Evolutionary conservation across 2,113 vertebrate genomes (phyloP).

Genomic region (Proteles cristata): DNA sequence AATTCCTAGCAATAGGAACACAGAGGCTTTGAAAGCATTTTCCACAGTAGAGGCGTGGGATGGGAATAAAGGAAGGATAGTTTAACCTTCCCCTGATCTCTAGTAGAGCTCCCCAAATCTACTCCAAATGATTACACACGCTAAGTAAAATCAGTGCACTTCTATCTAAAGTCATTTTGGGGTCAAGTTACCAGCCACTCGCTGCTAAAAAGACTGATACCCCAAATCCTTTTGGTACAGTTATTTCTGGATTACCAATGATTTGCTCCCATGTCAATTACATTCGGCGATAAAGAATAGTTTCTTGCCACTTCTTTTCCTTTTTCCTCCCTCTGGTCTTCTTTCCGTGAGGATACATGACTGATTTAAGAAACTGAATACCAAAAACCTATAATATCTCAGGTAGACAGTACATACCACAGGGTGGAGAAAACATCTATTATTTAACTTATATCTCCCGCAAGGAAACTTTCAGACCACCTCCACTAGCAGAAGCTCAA

Average conservation of each 20-base stretch:
- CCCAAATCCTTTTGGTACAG: background rate
- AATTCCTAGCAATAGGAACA: background rate
- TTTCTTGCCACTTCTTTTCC: background rate
- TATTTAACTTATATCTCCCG: background rate
- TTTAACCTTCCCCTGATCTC: background rate
- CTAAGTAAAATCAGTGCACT: background rate
- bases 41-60: background rate
- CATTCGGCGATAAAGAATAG: background rate
- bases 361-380: constrained; percentile 35
- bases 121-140: background rate
- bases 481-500: background rate
- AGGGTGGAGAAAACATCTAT: background rate
- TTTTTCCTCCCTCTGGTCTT: background rate
- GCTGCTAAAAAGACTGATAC: background rate
- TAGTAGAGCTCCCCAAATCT: background rate
- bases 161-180: background rate
- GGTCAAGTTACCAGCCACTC: background rate
- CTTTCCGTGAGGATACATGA: background rate
- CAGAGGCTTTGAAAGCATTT: background rate
- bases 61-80: background rate
- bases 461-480: background rate
- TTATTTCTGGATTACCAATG: background rate
- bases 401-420: background rate
- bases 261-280: background rate
- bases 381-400: constrained; percentile 12